Evolutionary conservation across 2,113 vertebrate genomes (phyloP).

Genomic region (Zootoca vivipara): DNA sequence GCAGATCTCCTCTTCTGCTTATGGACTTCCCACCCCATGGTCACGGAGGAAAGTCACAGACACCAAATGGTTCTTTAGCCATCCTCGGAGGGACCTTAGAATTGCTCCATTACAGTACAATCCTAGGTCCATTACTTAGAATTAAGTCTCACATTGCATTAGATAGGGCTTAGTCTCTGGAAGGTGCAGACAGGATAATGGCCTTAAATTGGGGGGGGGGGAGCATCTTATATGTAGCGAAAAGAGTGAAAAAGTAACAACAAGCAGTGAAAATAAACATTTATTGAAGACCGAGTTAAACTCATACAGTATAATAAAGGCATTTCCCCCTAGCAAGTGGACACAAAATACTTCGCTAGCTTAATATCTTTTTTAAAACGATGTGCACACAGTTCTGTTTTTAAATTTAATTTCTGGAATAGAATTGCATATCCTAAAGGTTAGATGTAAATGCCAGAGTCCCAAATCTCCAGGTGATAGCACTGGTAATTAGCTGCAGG

Average conservation of each 20-base stretch:
- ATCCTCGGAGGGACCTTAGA: no score
- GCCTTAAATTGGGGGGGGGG: neutral
- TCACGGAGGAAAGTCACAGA: no score
- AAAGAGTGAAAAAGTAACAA: neutral
- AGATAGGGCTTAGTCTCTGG: no score
- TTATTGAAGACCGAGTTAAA: neutral
- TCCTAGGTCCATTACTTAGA: no score
- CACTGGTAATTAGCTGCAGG: slow-evolving; percentile 8
- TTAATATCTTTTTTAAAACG: neutral
- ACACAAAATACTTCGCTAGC: neutral
- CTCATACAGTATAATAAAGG: neutral
- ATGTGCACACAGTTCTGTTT: neutral
- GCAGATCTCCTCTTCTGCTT: no score
- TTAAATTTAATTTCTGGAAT: slow-evolving; percentile 21
- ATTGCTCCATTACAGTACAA: no score
- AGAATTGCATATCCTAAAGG: slow-evolving; percentile 11
- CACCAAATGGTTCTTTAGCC: no score
- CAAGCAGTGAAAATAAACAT: neutral
- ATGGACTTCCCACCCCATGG: no score
- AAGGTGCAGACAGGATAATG: neutral
- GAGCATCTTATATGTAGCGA: neutral
- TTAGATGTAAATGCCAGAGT: slow-evolving; percentile 25
- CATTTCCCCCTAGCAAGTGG: neutral
- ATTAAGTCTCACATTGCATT: no score
- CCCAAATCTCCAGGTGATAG: slow-evolving; percentile 22